Evolutionary conservation across 2,113 vertebrate genomes (phyloP), one percentile per base, ranked within the genome.

Genomic region (Trichomycterus rosablanca): DNA sequence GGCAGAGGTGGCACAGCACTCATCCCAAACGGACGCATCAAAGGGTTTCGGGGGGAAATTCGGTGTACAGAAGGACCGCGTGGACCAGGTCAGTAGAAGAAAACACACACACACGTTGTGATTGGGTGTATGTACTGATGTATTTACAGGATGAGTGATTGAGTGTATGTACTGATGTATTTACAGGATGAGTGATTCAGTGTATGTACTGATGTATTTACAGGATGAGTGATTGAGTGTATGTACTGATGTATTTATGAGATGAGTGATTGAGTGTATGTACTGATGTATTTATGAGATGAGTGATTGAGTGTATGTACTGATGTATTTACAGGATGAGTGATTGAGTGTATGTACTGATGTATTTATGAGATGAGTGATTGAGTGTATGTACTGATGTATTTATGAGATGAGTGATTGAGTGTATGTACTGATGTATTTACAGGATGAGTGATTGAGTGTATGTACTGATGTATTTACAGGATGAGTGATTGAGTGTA

Each of bases 41-140:
- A 82, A 76, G 63, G 96, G 96, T 2, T 99, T 99, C 22, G 95
- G 95, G 0, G 95, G 96, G 1, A 99, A 93, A 74, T 99, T 81
- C 0, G 96, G 95, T 4, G 87, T 99, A 7, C 90, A 97, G 79
- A 90, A 79, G 76, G 96, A 99, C 63, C 84, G 93, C 1, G 78
- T 90, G 0, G 94, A 98, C 76, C 91, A 93, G 90, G 96, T 97
- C 45, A 66, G 87, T 28, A 40, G 35, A 3, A 30, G 26, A 30
- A 3, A 7, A 30, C 3, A 4, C 26, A 30, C n/a, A n/a, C n/a
- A n/a, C n/a, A n/a, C n/a, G n/a, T n/a, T n/a, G n/a, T n/a, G n/a
- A n/a, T n/a, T n/a, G n/a, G n/a, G n/a, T n/a, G n/a, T n/a, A n/a
- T n/a, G n/a, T n/a, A n/a, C n/a, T n/a, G n/a, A n/a, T n/a, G n/a